These are phyloP conservation scores for Oscheius sp. DNA, from an alignment of 2,888 invertebrate genomes.

Conservation along the genomic window DNA sequence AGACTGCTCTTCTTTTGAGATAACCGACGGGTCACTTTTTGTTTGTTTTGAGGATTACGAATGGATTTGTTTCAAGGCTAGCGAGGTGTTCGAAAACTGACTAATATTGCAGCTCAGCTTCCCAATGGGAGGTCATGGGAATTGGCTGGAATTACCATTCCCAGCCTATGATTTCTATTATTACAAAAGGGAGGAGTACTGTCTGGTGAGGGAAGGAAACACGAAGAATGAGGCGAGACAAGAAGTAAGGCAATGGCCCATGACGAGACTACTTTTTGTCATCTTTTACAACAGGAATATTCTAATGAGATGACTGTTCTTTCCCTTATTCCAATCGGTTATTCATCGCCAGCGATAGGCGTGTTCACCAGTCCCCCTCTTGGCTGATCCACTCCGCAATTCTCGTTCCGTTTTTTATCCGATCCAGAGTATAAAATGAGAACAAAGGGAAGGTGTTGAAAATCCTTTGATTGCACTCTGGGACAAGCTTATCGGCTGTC, in stretches of 20 bases:
- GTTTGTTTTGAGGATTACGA: slow-evolving; percentile 4
- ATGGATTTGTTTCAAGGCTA: slow-evolving; percentile 15
- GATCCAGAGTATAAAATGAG: neutral
- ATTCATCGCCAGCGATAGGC: neutral
- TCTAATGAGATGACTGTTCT: too few relatives aligned
- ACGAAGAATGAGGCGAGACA: neutral
- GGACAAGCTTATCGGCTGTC: neutral
- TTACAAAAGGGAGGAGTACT: too few relatives aligned
- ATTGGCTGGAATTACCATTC: neutral
- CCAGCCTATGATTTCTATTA: neutral
- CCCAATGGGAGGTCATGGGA: slow-evolving; percentile 19
- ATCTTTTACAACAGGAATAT: too few relatives aligned
- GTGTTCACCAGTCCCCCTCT: neutral
- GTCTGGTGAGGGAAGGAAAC: too few relatives aligned
- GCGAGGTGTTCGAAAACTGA: too few relatives aligned
- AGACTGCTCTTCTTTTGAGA: neutral
- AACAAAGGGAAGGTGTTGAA: neutral
- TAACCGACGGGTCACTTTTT: slow-evolving; percentile 13
- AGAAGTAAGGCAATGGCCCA: neutral
- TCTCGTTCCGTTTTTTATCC: neutral
- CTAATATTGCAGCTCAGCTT: neutral
- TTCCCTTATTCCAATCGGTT: neutral
- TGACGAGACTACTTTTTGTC: too few relatives aligned
- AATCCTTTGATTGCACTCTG: slow-evolving; percentile 21
- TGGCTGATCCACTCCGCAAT: neutral